These are phyloP conservation scores for Mormyrops boulengeri DNA, from an alignment of 2,797 vertebrate genomes.

Conservation along the genomic window DNA sequence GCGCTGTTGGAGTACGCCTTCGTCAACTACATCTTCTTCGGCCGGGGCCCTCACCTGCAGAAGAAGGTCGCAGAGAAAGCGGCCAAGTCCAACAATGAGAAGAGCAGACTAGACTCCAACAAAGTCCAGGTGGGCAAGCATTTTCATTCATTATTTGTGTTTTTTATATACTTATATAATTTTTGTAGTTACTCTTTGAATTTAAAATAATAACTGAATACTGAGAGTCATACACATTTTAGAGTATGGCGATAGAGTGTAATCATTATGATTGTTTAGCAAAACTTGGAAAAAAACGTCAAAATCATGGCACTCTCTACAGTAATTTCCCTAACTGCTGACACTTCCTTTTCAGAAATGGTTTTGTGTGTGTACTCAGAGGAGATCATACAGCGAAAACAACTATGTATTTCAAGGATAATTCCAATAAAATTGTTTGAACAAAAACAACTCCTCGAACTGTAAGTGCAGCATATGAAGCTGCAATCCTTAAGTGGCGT, in stretches of 20 bases:
- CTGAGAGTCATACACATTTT: not conserved
- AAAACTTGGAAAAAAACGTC: not conserved
- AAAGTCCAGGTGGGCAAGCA: constrained; percentile 62
- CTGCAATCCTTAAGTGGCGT: not conserved
- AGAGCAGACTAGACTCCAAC: constrained; percentile 70
- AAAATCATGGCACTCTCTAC: not conserved
- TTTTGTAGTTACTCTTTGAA: not conserved
- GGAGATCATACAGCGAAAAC: not conserved
- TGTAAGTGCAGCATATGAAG: not conserved
- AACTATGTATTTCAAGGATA: not conserved
- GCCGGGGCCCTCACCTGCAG: constrained; percentile 79
- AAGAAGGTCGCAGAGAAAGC: constrained; percentile 78
- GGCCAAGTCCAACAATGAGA: constrained; percentile 66
- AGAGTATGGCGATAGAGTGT: not conserved
- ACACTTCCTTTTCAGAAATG: not conserved
- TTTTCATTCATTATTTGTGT: not conserved
- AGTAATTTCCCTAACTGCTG: not conserved
- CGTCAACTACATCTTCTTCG: constrained; percentile 68
- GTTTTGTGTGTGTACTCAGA: not conserved
- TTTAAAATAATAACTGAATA: not conserved
- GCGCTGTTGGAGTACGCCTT: not conserved
- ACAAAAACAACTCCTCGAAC: not conserved
- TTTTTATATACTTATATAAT: not conserved
- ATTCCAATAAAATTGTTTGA: not conserved
- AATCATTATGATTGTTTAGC: not conserved